Base-by-base conservation (phyloP, 2,888 invertebrate species). In the Machimus rusticus region DNA sequence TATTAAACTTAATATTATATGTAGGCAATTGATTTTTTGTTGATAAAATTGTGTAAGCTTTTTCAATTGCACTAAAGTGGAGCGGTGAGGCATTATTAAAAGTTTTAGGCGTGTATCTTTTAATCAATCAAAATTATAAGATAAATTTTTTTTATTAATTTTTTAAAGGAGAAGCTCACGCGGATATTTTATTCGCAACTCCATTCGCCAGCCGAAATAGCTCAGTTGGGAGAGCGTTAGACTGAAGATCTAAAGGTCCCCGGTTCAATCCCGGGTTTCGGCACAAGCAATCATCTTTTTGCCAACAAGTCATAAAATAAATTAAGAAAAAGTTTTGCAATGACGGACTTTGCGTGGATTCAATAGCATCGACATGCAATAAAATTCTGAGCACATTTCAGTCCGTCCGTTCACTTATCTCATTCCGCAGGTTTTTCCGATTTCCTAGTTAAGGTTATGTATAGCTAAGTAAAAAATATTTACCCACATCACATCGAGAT, bases 161-260 rank as follows among this genome's bases (percentile, higher is more conserved):
- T 0, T 8, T 39, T 39, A 39, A 39, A 39, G 12, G 39, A 39
- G 0, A 12, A 16, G 43, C 43, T 46, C 4, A 14, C 16, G 39
- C 43, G 43, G 16, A 46, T 16, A 6, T 19, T 55, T 19, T 5
- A 8, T n/a, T 16, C n/a, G 6, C 0, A 1, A 31, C 5, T 3
- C 14, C 0, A 12, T 9, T 16, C 3, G 16, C 16, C 1, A 5
- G 94, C 95, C 95, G 95, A 95, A 95, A 95, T 95, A 95, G 95
- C 95, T 95, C 95, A 95, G 95, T 95, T 95, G 95, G 95, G 95
- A 95, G 95, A 95, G 95, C 95, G 95, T 95, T 95, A 95, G 95
- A 95, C 95, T 95, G 95, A 95, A 95, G 95, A 95, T 95, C 95
- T 95, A 95, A 95, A 95, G 94, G 95, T 95, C 95, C 95, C 95